Percentiles rank a stretch among this genome's conserved stretches.
These are phyloP conservation scores for Diploscapter pachys DNA, from an alignment of 1,140 invertebrate genomes.

Conservation along the genomic window DNA sequence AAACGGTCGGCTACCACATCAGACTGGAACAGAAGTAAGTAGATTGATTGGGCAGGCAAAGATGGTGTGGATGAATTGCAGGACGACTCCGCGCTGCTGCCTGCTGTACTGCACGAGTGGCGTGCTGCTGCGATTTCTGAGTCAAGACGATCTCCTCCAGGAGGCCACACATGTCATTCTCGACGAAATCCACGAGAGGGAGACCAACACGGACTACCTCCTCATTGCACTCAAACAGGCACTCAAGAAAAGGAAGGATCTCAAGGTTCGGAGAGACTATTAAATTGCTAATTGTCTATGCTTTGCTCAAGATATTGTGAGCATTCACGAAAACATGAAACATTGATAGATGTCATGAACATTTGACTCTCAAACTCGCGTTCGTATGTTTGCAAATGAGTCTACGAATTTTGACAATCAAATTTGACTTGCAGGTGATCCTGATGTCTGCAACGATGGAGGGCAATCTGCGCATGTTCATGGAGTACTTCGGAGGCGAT, in stretches of 20 bases:
- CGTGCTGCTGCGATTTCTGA: constrained; percentile 78
- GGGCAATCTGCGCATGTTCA: constrained; percentile 71
- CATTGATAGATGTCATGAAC: no score
- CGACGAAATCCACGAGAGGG: constrained; percentile 91
- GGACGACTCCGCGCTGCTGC: constrained; percentile 75
- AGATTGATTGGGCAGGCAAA: background rate
- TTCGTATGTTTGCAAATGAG: background rate
- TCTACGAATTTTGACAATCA: background rate
- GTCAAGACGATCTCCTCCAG: constrained; percentile 71
- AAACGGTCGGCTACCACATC: constrained; percentile 89
- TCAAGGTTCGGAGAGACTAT: constrained; percentile 54
- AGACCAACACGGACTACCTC: constrained; percentile 86
- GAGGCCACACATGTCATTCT: constrained; percentile 83
- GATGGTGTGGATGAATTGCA: constrained; percentile 47
- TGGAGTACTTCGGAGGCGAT: constrained; percentile 78
- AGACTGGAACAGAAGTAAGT: constrained; percentile 69
- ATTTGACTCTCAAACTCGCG: no score
- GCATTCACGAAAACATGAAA: no score
- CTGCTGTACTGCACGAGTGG: constrained; percentile 88
- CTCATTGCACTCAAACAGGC: constrained; percentile 78
- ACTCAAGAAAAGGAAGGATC: constrained; percentile 68
- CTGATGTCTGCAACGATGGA: constrained; percentile 93
- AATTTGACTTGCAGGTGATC: constrained; percentile 69
- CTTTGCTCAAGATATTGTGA: no score
- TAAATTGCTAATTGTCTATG: no score